These are phyloP conservation scores for Agapornis canus DNA, from an alignment of 2,797 vertebrate species.

Conservation along the genomic window DNA sequence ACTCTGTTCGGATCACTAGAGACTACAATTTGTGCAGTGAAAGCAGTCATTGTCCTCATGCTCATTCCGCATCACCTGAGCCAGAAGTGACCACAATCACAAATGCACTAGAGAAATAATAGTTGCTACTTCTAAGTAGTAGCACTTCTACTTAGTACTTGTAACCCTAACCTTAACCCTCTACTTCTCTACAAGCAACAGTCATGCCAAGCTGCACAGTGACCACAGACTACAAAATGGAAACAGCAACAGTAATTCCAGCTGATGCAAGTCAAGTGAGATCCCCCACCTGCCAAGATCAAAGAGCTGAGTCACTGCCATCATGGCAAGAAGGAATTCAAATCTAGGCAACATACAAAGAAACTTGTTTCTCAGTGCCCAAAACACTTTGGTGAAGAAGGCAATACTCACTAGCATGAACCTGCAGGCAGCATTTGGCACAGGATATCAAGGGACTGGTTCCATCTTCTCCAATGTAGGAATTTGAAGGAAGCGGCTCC, in stretches of 20 bases:
- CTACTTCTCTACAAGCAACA: neutral
- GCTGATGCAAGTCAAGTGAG: slow-evolving; percentile 38
- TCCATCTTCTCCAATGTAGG: slow-evolving; percentile 89
- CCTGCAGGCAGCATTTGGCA: slow-evolving; percentile 89
- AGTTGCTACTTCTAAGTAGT: too few relatives aligned
- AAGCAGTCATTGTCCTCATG: neutral
- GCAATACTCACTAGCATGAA: slow-evolving; percentile 92
- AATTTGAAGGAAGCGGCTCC: slow-evolving; percentile 89
- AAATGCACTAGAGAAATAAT: neutral
- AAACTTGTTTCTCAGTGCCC: neutral
- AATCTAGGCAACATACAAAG: neutral
- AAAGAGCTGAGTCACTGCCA: neutral
- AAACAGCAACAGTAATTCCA: slow-evolving; percentile 24
- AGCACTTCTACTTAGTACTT: too few relatives aligned
- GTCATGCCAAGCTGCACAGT: neutral
- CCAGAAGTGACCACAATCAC: neutral
- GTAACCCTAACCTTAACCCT: too few relatives aligned
- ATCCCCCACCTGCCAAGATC: slow-evolving; percentile 46
- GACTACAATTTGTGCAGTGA: neutral
- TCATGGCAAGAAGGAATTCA: neutral
- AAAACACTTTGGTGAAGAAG: neutral
- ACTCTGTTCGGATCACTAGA: neutral
- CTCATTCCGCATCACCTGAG: neutral
- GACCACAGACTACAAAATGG: neutral
- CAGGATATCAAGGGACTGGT: slow-evolving; percentile 90